Evolutionary conservation across 2,113 vertebrate genomes (phyloP).

Genomic region (Pangasianodon hypophthalmus): DNA sequence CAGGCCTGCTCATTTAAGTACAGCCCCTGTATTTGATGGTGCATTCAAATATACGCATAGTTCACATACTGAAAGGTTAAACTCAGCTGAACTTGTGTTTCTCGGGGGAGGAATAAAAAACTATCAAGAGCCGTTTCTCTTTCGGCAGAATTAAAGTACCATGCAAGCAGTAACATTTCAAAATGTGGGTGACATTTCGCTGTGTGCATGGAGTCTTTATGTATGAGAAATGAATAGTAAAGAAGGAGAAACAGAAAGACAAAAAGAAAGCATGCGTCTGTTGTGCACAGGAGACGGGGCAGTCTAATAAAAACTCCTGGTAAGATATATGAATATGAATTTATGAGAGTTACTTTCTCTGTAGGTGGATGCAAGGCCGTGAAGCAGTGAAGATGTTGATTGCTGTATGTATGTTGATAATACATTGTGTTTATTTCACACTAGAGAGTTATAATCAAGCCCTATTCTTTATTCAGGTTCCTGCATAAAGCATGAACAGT

Average conservation of each 20-base stretch:
- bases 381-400: neutral
- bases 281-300: neutral
- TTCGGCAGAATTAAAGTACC: neutral
- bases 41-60: neutral
- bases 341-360: neutral
- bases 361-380: neutral
- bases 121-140: neutral
- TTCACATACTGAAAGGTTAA: neutral
- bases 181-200: neutral
- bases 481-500: neutral
- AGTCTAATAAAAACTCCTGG: neutral
- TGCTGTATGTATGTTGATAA: neutral
- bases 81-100: neutral
- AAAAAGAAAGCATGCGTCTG: neutral
- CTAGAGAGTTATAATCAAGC: neutral
- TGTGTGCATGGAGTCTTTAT: neutral
- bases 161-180: neutral
- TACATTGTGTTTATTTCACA: neutral
- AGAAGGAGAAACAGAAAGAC: neutral
- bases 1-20: neutral
- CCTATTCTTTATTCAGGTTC: neutral
- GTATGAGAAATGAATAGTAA: neutral
- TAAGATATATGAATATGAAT: neutral
- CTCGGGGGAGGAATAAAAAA: neutral
- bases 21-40: neutral